Conservation (phyloP, 2,797 vertebrate species). For the Lepus oiostolus region DNA sequence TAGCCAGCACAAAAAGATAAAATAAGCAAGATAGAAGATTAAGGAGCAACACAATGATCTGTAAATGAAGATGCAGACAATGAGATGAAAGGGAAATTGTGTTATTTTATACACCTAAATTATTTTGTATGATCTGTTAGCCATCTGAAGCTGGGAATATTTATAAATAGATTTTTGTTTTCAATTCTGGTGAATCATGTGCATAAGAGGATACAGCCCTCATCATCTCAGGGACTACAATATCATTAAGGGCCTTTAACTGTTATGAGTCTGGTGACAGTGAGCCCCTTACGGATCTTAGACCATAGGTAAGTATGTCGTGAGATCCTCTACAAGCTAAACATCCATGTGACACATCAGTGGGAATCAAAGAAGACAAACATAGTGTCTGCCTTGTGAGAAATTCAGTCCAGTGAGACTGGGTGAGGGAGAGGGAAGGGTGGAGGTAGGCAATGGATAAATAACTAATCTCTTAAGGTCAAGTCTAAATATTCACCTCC, state of each 20-base stretch:
- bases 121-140: neutral
- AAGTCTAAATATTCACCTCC: neutral
- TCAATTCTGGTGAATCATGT: neutral
- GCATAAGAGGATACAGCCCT: neutral
- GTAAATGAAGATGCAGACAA: neutral
- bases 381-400: fast-evolving
- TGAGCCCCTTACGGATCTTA: neutral
- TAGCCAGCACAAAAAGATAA: neutral
- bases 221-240: neutral
- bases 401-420: neutral
- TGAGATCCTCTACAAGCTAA: neutral
- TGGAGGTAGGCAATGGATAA: neutral
- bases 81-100: neutral
- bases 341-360: neutral
- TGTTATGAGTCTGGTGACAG: neutral
- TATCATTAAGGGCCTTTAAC: neutral
- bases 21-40: neutral
- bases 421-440: neutral
- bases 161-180: neutral
- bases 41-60: neutral
- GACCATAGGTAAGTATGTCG: neutral
- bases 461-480: neutral
- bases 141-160: neutral
- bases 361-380: neutral
- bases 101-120: neutral